A percentile compares a stretch with the other conserved stretches of the same genome.
phyloP scores from a whole-genome alignment of 2,888 invertebrate genomes.

The Aphodius sticticus region DNA sequence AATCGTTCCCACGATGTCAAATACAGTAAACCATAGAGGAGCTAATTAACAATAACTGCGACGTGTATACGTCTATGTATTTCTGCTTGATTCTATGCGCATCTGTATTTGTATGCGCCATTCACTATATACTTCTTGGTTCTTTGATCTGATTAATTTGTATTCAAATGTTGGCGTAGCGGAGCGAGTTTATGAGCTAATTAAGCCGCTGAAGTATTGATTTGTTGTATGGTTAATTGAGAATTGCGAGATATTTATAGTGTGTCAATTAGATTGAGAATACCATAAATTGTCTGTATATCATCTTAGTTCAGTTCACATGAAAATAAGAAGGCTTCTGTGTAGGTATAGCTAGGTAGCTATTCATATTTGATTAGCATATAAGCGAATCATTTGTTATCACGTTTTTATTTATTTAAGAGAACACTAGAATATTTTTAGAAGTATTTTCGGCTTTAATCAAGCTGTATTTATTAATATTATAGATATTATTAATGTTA shows the following conservation, averaged over 20 bases:
- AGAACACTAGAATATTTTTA: no score
- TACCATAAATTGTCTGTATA: no score
- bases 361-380: no score
- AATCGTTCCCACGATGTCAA: neutral
- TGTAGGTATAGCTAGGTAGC: no score
- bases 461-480: no score
- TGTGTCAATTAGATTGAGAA: no score
- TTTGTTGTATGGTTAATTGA: neutral
- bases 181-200: neutral
- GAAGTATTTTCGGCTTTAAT: no score
- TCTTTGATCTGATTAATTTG: neutral
- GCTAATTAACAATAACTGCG: constrained; percentile 4
- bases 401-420: no score
- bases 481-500: no score
- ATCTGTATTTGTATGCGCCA: neutral
- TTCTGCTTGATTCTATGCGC: neutral
- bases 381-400: no score
- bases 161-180: neutral
- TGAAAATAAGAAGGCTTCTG: no score
- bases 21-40: neutral
- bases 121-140: neutral
- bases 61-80: neutral
- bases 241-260: neutral
- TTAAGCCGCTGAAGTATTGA: neutral
- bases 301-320: no score